Evolutionary conservation across 1,140 invertebrate species (phyloP), one percentile per base, ranked within the genome.

Genomic region (Diabrotica undecimpunctata): DNA sequence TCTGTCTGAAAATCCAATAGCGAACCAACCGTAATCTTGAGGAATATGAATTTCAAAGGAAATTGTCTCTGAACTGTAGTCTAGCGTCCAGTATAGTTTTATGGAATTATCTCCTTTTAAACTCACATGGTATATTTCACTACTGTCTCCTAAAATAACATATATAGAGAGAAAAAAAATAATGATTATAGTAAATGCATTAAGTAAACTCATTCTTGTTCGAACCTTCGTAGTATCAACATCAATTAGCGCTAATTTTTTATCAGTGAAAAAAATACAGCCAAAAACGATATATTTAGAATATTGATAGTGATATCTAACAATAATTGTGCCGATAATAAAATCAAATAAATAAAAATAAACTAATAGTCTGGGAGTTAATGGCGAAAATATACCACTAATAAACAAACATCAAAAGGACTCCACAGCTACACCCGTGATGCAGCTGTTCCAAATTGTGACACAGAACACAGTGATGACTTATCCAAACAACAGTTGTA

Each of bases 1-100:
- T 69, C 93, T 88, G 75, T 96, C 88, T 0, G 96, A 98, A 81
- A 98, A 98, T 39, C 96, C 96, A 57, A 97, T 74, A 4, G 92
- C 91, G 68, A 96, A 88, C 92, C 92, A 95, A 14, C 79, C 78
- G 14, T 79, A 77, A 13, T 79, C 73, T 0, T 74, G 72, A 5
- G 78, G 69, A 61, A 79, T 79, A 67, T 86, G 85, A n/a, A 86
- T 75, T 74, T 86, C 85, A 9, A 81, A 78, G 38, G 75, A 71
- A 39, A 85, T 71, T 8, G 58, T 61, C 73, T 82, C 73, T 9
- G 75, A 75, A n/a, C 70, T 65, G 55, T 82, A 79, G 69, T 85
- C 81, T 9, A 84, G 39, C 9, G 70, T 66, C 78, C 78, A 79
- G 63, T 76, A 70, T 7, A 77, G 51, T 10, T 72, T 69, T 10